Conservation (phyloP, 1,140 invertebrate genomes). For the Spodoptera frugiperda region DNA sequence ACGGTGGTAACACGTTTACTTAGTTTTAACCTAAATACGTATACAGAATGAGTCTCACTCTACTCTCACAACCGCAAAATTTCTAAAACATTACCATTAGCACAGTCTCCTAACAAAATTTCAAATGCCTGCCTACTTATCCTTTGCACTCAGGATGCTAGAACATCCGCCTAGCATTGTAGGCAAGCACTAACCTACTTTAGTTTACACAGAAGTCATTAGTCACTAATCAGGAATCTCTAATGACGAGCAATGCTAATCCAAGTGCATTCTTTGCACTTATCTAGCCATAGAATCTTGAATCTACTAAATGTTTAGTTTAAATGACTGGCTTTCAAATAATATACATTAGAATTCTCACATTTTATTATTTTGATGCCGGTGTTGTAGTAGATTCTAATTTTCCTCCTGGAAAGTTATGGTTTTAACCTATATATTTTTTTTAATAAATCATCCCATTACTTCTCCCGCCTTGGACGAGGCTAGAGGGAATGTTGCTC, state of each 20-base stretch:
- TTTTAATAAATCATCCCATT: no score
- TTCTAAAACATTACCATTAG: slow-evolving; percentile 11
- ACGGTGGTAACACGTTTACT: no score
- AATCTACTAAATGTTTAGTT: background rate
- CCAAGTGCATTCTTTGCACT: slow-evolving; percentile 34
- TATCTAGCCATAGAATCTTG: background rate
- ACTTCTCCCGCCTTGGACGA: no score
- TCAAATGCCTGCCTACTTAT: background rate
- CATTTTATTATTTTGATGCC: no score
- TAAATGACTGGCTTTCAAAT: no score
- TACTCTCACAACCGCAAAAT: background rate
- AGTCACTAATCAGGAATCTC: slow-evolving; percentile 20
- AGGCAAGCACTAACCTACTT: slow-evolving; percentile 9
- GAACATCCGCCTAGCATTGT: slow-evolving; percentile 27
- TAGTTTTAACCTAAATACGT: no score
- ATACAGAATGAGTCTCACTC: background rate
- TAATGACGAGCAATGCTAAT: slow-evolving; percentile 30
- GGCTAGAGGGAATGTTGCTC: no score
- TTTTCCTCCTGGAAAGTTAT: no score
- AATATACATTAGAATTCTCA: no score
- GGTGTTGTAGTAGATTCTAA: no score
- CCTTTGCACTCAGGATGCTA: background rate
- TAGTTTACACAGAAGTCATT: slow-evolving; percentile 15
- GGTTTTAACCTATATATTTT: no score
- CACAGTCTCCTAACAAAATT: slow-evolving; percentile 5